Evolutionary conservation across 2,113 vertebrate species (phyloP).

Genomic region (Pampusana beccarii): DNA sequence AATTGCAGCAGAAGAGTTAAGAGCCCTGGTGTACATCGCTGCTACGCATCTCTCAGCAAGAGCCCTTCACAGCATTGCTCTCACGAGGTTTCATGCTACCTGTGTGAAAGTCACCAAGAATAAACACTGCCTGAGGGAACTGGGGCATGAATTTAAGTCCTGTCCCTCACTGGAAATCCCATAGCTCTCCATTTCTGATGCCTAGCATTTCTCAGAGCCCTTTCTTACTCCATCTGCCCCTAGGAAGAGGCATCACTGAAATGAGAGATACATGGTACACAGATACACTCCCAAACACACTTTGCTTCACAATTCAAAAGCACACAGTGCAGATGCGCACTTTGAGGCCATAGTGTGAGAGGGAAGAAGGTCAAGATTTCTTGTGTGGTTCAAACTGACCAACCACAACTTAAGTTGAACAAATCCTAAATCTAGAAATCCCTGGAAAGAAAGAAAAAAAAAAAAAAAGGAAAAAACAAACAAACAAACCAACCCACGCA

Average conservation of each 20-base stretch:
- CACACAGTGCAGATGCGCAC: fast-evolving
- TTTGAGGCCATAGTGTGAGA: neutral
- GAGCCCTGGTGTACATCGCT: neutral
- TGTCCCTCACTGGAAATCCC: neutral
- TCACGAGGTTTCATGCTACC: neutral
- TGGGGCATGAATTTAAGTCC: neutral
- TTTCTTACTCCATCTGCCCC: neutral
- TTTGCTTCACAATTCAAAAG: neutral
- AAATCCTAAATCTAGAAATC: neutral
- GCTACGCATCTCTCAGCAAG: neutral
- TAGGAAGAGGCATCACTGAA: neutral
- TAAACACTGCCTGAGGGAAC: neutral
- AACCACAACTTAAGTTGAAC: neutral
- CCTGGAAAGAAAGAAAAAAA: neutral
- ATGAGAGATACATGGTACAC: fast-evolving
- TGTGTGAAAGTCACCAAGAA: neutral
- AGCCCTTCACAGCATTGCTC: neutral
- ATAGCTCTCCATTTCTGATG: neutral
- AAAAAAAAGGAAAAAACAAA: too few species aligned
- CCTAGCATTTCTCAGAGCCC: neutral
- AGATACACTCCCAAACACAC: neutral
- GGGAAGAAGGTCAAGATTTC: neutral
- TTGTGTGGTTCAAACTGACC: neutral
- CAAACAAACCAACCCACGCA: too few species aligned
- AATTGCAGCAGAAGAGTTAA: neutral